These are phyloP conservation scores for Lasioglossum calceatum DNA, from an alignment of 2,888 invertebrate genomes.

Conservation along the genomic window DNA sequence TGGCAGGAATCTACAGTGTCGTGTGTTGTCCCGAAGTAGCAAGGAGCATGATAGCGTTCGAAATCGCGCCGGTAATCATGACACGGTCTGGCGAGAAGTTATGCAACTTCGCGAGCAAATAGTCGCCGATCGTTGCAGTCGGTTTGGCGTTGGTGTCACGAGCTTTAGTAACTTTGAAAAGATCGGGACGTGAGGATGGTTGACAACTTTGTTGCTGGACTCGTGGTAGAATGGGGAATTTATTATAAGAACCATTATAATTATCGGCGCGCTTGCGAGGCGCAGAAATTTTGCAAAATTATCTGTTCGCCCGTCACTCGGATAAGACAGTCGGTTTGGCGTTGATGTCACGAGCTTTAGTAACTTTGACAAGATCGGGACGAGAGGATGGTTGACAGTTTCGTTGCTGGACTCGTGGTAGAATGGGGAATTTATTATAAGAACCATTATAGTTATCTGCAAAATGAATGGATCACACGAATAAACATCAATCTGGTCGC, in stretches of 20 bases:
- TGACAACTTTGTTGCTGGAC: background rate
- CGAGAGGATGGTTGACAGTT: too few relatives aligned
- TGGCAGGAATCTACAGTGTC: background rate
- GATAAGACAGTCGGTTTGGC: background rate
- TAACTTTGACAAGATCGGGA: background rate
- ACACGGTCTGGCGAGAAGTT: slow-evolving; percentile 1
- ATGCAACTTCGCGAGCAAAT: background rate
- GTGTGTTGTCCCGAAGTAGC: background rate
- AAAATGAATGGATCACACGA: background rate
- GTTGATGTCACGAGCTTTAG: background rate
- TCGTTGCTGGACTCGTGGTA: background rate
- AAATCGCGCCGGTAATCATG: background rate
- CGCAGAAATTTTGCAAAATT: background rate
- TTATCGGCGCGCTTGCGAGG: too few relatives aligned
- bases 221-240: background rate
- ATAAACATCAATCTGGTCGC: background rate
- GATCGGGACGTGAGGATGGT: background rate
- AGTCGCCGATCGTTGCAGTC: background rate
- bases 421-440: background rate
- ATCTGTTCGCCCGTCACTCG: background rate
- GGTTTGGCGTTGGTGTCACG: background rate
- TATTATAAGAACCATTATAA: background rate
- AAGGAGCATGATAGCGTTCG: background rate
- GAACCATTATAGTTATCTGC: background rate
- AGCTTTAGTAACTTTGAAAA: background rate